A percentile compares a stretch with the other conserved stretches of the same genome.
Evolutionary conservation across 2,888 invertebrate genomes (phyloP).

Genomic region (Phytoseiulus persimilis): DNA sequence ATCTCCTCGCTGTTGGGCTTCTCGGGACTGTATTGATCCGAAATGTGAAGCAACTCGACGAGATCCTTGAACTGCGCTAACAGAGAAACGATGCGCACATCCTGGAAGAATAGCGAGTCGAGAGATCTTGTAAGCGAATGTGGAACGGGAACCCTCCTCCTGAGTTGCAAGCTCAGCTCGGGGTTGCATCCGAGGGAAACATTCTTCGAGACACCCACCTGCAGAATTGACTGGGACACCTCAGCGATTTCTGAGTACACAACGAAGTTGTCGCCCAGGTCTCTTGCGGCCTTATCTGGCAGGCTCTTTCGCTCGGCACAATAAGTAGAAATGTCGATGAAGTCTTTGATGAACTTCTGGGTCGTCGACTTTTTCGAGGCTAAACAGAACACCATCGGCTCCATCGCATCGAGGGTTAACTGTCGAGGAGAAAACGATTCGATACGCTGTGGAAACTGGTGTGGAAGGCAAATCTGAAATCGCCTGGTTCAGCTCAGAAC

Average conservation of each 20-base stretch:
- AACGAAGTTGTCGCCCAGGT: conserved; percentile 63
- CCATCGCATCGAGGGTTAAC: conserved; percentile 81
- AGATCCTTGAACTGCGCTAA: conserved; percentile 64
- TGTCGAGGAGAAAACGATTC: no score
- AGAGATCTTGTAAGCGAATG: not conserved
- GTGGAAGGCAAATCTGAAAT: no score
- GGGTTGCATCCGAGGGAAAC: no score
- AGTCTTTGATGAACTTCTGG: conserved; percentile 71
- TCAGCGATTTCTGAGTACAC: conserved; percentile 85
- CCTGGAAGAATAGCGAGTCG: not conserved
- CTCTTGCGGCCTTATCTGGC: conserved; percentile 62
- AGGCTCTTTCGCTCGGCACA: conserved; percentile 68
- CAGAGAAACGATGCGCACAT: not conserved
- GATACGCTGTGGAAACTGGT: no score
- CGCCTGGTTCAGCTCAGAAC: conserved; percentile 63
- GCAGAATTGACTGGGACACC: conserved; percentile 56
- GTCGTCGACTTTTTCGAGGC: conserved; percentile 79
- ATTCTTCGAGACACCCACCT: not conserved
- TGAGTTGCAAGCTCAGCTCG: no score
- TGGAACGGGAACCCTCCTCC: no score
- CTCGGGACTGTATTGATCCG: conserved; percentile 72
- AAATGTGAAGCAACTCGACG: conserved; percentile 92
- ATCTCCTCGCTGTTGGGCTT: conserved; percentile 28
- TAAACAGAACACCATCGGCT: conserved; percentile 81
- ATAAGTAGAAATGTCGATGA: conserved; percentile 79